Evolutionary conservation across 2,797 vertebrate genomes (phyloP), one percentile per base, ranked within the genome.

Genomic region (Parambassis ranga): DNA sequence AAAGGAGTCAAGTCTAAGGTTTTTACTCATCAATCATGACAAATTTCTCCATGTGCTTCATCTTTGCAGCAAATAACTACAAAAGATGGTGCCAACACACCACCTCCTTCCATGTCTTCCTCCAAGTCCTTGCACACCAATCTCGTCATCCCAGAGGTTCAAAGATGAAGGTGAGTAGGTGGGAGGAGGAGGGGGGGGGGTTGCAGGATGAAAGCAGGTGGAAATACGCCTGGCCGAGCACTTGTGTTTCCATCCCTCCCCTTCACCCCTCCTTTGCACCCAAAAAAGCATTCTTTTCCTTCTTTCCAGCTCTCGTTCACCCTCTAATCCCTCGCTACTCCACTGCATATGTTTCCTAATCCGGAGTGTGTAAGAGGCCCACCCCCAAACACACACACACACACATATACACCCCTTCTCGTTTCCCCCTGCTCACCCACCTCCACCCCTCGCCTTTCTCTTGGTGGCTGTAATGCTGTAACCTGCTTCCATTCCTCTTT

Each of bases 291-390:
- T 77, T 88, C 83, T 77, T 85, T 69, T 79, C 77, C 77, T 78
- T 79, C 81, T 83, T n/a, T 77, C 69, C 83, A 82, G 80, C 77
- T 72, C 78, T 83, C 65, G 32, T 88, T 86, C 80, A 67, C 71
- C 80, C 65, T 72, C 79, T 90, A 91, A 92, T 92, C 90, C 89
- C 73, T 87, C 65, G 31, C 86, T 86, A 86, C 88, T 89, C 81
- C 74, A 68, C 84, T 82, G 85, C 91, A 89, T 89, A 89, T 84
- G 88, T 90, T 90, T 87, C 86, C 83, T 92, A 93, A 93, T 92
- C 91, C 90, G 57, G 79, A 86, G 85, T 90, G 84, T 90, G 86
- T 85, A 80, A 82, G 83, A 80, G 87, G 75, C 82, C 82, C 66
- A 16, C 77, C 56, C 38, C 48, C 10, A n/a, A n/a, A n/a, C n/a